Conservation (phyloP, 1,140 invertebrate species). For the Lethocerus indicus region DNA sequence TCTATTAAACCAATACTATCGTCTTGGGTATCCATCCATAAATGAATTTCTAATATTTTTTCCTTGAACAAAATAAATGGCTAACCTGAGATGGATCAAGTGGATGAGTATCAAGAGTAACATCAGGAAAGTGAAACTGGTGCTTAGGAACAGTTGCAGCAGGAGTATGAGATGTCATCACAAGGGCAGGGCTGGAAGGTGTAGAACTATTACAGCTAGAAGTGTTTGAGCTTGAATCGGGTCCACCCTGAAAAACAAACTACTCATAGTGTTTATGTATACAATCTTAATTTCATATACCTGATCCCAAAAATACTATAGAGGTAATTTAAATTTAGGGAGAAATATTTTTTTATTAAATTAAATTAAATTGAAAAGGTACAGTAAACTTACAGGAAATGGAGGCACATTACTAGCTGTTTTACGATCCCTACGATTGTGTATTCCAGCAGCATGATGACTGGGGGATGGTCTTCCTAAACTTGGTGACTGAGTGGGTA, state of each 20-base stretch:
- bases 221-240: conserved; percentile 82
- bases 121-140: conserved; percentile 62
- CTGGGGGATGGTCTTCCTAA: conserved; percentile 21
- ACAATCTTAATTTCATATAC: too few relatives aligned
- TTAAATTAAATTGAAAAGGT: conserved; percentile 1
- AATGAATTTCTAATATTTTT: too few relatives aligned
- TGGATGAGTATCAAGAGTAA: conserved; percentile 32
- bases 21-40: too few relatives aligned
- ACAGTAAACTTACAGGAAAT: conserved; percentile 32
- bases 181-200: conserved; percentile 79
- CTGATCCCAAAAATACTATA: too few relatives aligned
- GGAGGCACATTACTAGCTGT: conserved; percentile 37
- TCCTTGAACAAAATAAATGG: too few relatives aligned
- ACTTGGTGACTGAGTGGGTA: conserved; percentile 27
- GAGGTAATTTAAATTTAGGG: too few relatives aligned
- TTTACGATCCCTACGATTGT: conserved; percentile 27
- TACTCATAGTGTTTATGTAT: too few relatives aligned
- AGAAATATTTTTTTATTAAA: too few relatives aligned
- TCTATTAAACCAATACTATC: too few relatives aligned
- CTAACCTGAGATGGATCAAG: conserved; percentile 18
- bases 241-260: conserved; percentile 32
- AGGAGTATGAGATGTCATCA: conserved; percentile 34
- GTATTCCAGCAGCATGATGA: conserved; percentile 12
- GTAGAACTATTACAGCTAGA: conserved; percentile 94
- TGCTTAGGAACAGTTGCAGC: conserved; percentile 27